Evolutionary conservation across 1,140 invertebrate genomes (phyloP).

Genomic region (Solen grandis): DNA sequence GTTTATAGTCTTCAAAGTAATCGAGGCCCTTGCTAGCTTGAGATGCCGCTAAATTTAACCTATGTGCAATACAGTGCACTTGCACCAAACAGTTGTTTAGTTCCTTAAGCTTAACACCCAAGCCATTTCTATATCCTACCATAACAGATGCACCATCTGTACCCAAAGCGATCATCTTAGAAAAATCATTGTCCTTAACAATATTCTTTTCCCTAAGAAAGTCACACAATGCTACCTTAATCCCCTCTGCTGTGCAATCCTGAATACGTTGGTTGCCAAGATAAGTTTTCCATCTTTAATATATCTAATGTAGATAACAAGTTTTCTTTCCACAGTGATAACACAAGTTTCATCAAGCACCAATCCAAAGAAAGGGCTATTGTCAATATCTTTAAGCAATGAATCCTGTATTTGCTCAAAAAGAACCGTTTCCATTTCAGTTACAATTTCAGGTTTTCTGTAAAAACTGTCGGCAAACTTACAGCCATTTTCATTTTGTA

Average conservation of each 20-base stretch:
- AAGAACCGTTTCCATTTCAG: not conserved
- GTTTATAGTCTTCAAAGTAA: not conserved
- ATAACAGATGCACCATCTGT: not conserved
- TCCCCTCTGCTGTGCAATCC: not conserved
- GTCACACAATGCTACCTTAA: not conserved
- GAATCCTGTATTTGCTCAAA: not conserved
- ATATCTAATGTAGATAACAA: no score
- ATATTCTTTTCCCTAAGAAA: not conserved
- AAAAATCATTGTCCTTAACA: no score
- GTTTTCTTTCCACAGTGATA: not conserved
- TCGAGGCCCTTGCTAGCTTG: not conserved
- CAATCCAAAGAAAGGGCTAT: not conserved
- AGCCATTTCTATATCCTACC: not conserved
- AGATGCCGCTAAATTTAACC: conserved; percentile 11
- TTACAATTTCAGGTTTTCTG: not conserved
- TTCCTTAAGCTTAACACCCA: not conserved
- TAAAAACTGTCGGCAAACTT: not conserved
- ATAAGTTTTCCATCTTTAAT: not conserved
- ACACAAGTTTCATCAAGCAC: not conserved
- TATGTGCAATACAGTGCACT: not conserved
- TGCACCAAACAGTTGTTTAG: not conserved
- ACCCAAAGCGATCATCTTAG: not conserved
- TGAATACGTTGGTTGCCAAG: no score
- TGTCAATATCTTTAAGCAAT: not conserved
- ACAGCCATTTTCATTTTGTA: not conserved